Evolutionary conservation across 2,888 invertebrate species (phyloP).

Genomic region (Lepeophtheirus nordmannii): DNA sequence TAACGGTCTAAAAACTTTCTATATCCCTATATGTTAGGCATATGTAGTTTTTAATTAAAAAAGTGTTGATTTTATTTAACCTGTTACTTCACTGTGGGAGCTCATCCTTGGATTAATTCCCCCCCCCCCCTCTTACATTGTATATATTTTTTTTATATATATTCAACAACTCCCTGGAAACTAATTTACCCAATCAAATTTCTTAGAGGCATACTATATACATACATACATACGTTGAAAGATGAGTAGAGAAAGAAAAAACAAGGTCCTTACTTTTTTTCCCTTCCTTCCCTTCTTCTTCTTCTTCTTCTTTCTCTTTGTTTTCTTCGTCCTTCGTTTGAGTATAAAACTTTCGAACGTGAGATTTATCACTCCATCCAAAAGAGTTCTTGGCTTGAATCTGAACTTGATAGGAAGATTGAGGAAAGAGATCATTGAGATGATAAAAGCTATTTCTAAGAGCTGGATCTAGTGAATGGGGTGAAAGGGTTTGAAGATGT

Average conservation of each 20-base stretch:
- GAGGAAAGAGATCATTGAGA: neutral
- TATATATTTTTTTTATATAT: no score
- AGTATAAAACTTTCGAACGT: neutral
- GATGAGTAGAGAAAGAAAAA: neutral
- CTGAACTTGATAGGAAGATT: conserved; percentile 6
- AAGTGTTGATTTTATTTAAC: no score
- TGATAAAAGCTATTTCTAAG: neutral
- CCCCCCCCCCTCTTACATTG: no score
- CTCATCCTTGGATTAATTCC: no score
- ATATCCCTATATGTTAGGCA: no score
- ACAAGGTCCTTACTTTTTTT: neutral
- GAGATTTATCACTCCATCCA: conserved; percentile 15
- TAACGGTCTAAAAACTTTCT: no score
- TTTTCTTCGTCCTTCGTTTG: neutral
- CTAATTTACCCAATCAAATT: no score
- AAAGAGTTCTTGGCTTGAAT: conserved; percentile 16
- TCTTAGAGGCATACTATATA: neutral
- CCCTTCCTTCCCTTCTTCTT: neutral
- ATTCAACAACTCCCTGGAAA: no score
- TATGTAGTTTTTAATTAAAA: no score
- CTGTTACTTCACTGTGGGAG: no score
- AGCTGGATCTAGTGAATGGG: neutral
- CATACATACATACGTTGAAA: neutral
- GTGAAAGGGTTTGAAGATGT: neutral
- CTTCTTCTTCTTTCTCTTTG: neutral